Conservation (phyloP, 2,113 vertebrate species). For the Bostrychus sinensis region DNA sequence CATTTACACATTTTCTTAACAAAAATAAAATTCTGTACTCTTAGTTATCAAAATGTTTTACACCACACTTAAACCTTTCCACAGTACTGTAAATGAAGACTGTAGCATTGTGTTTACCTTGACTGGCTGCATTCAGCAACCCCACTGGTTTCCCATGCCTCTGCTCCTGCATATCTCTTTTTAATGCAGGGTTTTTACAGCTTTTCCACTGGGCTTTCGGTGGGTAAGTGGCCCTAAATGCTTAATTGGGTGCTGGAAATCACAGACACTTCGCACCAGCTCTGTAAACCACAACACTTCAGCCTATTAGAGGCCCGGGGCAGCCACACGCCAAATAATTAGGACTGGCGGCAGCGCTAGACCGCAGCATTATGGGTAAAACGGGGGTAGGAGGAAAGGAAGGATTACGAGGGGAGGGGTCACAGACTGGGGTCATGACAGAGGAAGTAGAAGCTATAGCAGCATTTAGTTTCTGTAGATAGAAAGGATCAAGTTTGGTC, state of each 20-base stretch:
- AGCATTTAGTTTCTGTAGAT: slow-evolving; percentile 1
- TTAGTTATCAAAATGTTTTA: too few species aligned
- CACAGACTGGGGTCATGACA: slow-evolving; percentile 39
- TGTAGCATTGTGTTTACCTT: slow-evolving; percentile 21
- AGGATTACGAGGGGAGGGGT: slow-evolving; percentile 34
- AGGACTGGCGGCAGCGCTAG: slow-evolving; percentile 68
- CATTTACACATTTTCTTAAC: too few species aligned
- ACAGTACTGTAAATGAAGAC: slow-evolving; percentile 20
- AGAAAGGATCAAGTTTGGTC: slow-evolving; percentile 9
- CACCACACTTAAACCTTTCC: too few species aligned
- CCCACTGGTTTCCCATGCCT: slow-evolving; percentile 47
- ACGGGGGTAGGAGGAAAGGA: slow-evolving; percentile 34
- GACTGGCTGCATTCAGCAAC: slow-evolving; percentile 20
- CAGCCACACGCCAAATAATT: slow-evolving; percentile 76
- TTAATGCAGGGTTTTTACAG: slow-evolving; percentile 58
- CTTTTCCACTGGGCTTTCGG: slow-evolving; percentile 70
- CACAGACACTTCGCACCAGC: slow-evolving; percentile 76
- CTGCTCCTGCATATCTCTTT: slow-evolving; percentile 42
- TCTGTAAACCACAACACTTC: slow-evolving; percentile 76
- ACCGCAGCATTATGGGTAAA: slow-evolving; percentile 50
- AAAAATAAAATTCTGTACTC: too few species aligned
- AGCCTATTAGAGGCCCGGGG: slow-evolving; percentile 68
- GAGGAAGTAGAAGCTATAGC: slow-evolving; percentile 38
- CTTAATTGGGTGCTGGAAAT: slow-evolving; percentile 81
- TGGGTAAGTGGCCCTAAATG: slow-evolving; percentile 73